phyloP scores from a whole-genome alignment of 2,797 vertebrate genomes.

The Mallotus villosus region DNA sequence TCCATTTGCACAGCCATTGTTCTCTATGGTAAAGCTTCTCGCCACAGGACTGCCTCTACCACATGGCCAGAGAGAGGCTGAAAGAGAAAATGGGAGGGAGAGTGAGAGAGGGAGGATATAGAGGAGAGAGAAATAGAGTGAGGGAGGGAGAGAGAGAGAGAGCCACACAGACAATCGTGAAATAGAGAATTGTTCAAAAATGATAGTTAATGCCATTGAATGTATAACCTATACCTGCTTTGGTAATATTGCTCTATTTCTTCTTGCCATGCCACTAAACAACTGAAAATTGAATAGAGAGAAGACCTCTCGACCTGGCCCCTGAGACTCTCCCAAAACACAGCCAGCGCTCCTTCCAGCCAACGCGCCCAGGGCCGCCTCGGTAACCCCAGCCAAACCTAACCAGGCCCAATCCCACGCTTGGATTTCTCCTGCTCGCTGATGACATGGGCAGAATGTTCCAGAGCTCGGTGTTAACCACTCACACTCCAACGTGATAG shows the following conservation, averaged over 20 bases:
- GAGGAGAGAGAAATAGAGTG: background rate
- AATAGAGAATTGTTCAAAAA: too few relatives aligned
- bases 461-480: slow-evolving; percentile 47
- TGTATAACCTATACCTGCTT: too few relatives aligned
- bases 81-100: background rate
- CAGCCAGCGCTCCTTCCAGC: slow-evolving; percentile 56
- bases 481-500: slow-evolving; percentile 48
- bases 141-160: background rate
- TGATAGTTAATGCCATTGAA: too few relatives aligned
- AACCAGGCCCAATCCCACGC: slow-evolving; percentile 66
- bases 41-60: slow-evolving; percentile 56
- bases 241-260: too few relatives aligned
- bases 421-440: slow-evolving; percentile 59
- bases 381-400: slow-evolving; percentile 55
- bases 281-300: too few relatives aligned
- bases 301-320: background rate
- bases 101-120: background rate
- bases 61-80: slow-evolving; percentile 35
- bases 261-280: too few relatives aligned
- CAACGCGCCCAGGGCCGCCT: slow-evolving; percentile 58
- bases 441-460: slow-evolving; percentile 54
- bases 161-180: too few relatives aligned
- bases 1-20: slow-evolving; percentile 73
- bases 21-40: slow-evolving; percentile 64
- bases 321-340: slow-evolving; percentile 11